Percentiles rank a stretch among this genome's conserved stretches.
These are phyloP conservation scores for Chrysoperla carnea DNA, from an alignment of 1,140 invertebrate species.

Conservation along the genomic window DNA sequence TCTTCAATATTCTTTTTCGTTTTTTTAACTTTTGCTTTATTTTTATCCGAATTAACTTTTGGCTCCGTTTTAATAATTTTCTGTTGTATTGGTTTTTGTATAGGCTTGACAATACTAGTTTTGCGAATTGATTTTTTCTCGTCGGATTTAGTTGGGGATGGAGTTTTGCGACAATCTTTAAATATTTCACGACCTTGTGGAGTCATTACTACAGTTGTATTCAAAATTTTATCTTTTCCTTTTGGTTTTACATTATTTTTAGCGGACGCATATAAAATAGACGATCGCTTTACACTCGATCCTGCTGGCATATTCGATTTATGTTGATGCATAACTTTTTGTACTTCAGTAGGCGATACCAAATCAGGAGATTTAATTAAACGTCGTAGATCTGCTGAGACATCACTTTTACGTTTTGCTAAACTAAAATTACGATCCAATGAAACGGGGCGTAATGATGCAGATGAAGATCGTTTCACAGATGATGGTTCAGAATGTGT, in stretches of 20 bases:
- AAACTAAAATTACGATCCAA: constrained; percentile 25
- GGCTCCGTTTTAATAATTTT: background rate
- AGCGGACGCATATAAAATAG: constrained; percentile 19
- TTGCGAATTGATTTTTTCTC: no score
- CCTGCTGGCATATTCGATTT: constrained; percentile 12
- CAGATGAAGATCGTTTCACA: no score
- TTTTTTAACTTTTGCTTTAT: background rate
- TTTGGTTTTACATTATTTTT: constrained; percentile 15
- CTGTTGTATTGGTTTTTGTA: constrained; percentile 8
- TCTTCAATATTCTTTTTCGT: background rate
- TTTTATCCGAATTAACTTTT: background rate
- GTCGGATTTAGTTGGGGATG: no score
- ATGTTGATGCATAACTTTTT: constrained; percentile 27
- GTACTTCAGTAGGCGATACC: constrained; percentile 35
- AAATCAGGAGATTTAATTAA: constrained; percentile 30
- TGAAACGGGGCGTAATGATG: constrained; percentile 17
- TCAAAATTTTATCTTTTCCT: constrained; percentile 25
- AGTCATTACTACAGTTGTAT: constrained; percentile 25
- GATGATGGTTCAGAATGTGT: no score
- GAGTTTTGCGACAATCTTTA: background rate
- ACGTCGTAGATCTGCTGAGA: constrained; percentile 2
- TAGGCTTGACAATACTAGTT: constrained; percentile 2
- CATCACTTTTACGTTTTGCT: constrained; percentile 17
- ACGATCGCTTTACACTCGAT: constrained; percentile 22
- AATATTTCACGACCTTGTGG: constrained; percentile 26